Evolutionary conservation across 1,140 invertebrate genomes (phyloP), one percentile per base, ranked within the genome.

Genomic region (Anthonomus grandis): DNA sequence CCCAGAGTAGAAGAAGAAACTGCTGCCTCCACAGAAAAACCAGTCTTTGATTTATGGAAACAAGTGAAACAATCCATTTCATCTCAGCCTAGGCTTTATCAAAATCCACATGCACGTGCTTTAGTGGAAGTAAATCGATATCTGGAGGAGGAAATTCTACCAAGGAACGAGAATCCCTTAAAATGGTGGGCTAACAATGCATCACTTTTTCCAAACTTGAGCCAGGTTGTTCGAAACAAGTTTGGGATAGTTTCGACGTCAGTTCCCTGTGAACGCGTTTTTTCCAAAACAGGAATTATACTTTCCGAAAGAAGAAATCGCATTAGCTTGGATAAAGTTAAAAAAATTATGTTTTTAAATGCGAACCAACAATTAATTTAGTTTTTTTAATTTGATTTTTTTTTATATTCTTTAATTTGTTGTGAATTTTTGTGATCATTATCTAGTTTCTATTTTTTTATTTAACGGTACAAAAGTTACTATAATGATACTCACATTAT

Each of bases 261-360:
- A 34, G 46, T 48, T 17, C 24, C 46, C 2, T 48, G 17, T 18
- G 46, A 48, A 34, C 23, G 31, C 10, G n/a, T 34, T 4, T 48
- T 48, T 36, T 48, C 46, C 23, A 48, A 48, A 34, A 31, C 46
- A 2, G 46, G 46, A 2, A 4, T 13, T 3, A 48, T 48, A 13
- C 2, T 48, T 34, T 36, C 31, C 1, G 46, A 45, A 15, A 15
- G 42, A 45, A 45, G 42, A 45, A 45, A 6, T 22, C 42, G 42
- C 9, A 8, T 45, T 22, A 45, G 12, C 15, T 19, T 22, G 23
- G 19, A 15, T 9, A 45, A 45, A 45, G 42, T 45, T 8, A 21
- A 25, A 45, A 22, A 45, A 45, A 19, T 45, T 9, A 22, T n/a
- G n/a, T n/a, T n/a, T n/a, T n/a, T n/a, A n/a, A n/a, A n/a, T n/a